Evolutionary conservation across 2,113 vertebrate species (phyloP).

Genomic region (Numenius arquata): DNA sequence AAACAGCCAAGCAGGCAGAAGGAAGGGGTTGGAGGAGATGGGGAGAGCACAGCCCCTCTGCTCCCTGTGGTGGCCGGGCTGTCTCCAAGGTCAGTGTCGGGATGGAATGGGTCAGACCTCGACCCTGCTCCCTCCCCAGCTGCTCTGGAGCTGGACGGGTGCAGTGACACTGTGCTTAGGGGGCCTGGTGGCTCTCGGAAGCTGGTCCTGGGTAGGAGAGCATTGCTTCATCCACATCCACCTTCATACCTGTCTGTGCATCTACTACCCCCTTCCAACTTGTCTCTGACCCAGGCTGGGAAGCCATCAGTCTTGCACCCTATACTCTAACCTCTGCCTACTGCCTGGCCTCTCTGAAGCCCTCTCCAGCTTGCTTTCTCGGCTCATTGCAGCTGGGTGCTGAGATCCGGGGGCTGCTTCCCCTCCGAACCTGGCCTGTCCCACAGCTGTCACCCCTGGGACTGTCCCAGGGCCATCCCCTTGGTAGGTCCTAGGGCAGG

Average conservation of each 20-base stretch:
- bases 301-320: not conserved
- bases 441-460: not conserved
- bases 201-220: not conserved
- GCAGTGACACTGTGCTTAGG: not conserved
- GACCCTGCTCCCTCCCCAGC: not conserved
- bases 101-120: not conserved
- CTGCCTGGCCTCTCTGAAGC: not conserved
- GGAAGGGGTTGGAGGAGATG: not conserved
- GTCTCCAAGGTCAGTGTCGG: not conserved
- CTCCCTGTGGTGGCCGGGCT: not conserved
- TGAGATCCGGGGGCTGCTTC: not conserved
- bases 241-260: not conserved
- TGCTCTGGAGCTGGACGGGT: not conserved
- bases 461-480: not conserved
- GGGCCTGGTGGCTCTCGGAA: not conserved
- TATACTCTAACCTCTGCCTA: not conserved
- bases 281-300: not conserved
- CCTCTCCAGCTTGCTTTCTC: not conserved
- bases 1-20: not conserved
- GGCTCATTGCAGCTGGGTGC: not conserved
- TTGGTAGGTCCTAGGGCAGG: too few relatives aligned
- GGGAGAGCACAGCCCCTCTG: too few relatives aligned
- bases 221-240: accelerated
- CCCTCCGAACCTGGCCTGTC: not conserved
- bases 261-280: not conserved